Base-by-base conservation (phyloP, 1,140 invertebrate species). In the Plectrocnemia conspersa region DNA sequence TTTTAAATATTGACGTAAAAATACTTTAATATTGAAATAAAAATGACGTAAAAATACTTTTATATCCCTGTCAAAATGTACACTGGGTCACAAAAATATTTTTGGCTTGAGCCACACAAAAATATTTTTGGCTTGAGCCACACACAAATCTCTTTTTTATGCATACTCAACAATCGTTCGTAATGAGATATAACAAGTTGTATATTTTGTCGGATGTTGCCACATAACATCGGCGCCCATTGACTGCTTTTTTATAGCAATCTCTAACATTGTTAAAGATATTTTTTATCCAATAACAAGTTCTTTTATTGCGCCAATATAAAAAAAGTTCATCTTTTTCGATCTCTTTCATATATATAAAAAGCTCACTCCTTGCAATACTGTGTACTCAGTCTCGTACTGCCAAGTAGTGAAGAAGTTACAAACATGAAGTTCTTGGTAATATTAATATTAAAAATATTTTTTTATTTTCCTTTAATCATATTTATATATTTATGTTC, bases 351-450 rank as follows among this genome's bases (percentile, higher is more conserved):
- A 25, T 32, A 52, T n/a, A 38, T 58, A 58, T 58, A 58, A 53
- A 58, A 52, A 50, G 42, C 11, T 15, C 32, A 25, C 7, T 40
- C 18, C 32, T 18, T 16, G 24, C 32, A 22, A 33, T 23, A 25
- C 7, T 23, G 48, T 35, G 23, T 46, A 58, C 42, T 58, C 56
- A 9, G 40, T 22, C 29, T 13, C 21, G 35, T 35, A 7, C 49
- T 2, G 29, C 36, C 22, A 49, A 29, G 42, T 35, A 54, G 46
- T 24, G 44, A 49, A 54, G 32, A 52, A 52, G 36, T 35, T 29
- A 41, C 38, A 52, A 49, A 29, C 24, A 58, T 58, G 56, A 58
- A 54, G 36, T 58, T 58, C 29, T 44, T 58, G 56, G 56, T 58
- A 54, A 58, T 23, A 41, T 29, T 29, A 7, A 19, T 13, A 11